Conservation (phyloP, 2,888 invertebrate species). For the Blera fallax region DNA sequence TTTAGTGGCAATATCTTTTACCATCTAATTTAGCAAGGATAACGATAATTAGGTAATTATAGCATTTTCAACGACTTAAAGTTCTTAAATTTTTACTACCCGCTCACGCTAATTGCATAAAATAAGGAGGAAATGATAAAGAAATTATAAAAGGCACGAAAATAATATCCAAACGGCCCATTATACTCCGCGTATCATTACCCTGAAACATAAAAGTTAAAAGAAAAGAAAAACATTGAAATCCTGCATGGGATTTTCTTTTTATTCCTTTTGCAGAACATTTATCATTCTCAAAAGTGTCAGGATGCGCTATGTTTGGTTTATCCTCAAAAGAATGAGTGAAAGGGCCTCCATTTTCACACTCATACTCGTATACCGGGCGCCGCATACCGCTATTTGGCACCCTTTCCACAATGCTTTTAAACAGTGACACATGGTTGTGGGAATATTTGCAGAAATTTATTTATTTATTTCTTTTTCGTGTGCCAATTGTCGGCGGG, state of each 20-base stretch:
- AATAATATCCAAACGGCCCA: constrained; percentile 16
- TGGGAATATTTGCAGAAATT: constrained; percentile 23
- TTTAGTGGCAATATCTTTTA: constrained; percentile 1
- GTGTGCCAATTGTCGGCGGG: not conserved
- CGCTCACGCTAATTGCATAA: constrained; percentile 14
- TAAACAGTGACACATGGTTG: not conserved
- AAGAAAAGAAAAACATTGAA: not conserved
- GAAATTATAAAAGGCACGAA: not conserved
- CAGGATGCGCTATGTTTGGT: constrained; percentile 23
- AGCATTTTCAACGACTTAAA: not conserved
- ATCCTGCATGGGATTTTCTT: constrained; percentile 24
- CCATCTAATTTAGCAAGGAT: constrained; percentile 12
- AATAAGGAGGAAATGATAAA: constrained; percentile 4
- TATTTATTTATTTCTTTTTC: constrained; percentile 18
- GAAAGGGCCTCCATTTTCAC: not conserved
- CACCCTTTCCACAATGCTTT: not conserved
- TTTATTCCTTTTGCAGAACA: constrained; percentile 22
- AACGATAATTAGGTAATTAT: constrained; percentile 23
- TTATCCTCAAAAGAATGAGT: constrained; percentile 28
- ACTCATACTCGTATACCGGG: too few species aligned
- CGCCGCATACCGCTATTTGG: not conserved
- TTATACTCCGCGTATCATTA: constrained; percentile 33
- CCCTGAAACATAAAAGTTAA: constrained; percentile 10
- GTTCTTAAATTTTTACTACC: not conserved
- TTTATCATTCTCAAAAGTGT: constrained; percentile 57